Base-by-base conservation (phyloP, 2,888 invertebrate genomes). In the Rhamnusium bicolor region DNA sequence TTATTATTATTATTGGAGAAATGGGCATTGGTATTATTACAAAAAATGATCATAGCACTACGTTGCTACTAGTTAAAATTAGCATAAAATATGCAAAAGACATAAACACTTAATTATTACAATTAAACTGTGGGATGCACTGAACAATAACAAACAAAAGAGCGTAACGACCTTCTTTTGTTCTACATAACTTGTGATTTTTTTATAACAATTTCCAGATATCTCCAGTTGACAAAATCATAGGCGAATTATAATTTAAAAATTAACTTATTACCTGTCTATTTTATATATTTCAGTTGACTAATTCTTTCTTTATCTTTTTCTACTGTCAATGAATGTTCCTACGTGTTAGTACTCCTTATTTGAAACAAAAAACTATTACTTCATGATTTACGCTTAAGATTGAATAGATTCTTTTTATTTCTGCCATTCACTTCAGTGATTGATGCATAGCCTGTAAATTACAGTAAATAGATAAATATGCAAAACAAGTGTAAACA, bases 81-180 rank as follows among this genome's bases (percentile, higher is more conserved):
- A 40, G n/a, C 40, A 24, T 7, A 14, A 24, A 54, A 24, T 24
- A 27, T n/a, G 27, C 27, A 24, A 54, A 54, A 2, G 16, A 18
- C 19, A 51, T 24, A 54, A 24, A 24, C 24, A 40, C 4, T n/a
- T 40, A 40, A 40, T 32, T 1, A 32, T 24, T 21, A 24, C 27
- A 51, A 51, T 24, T 12, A 24, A n/a, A 54, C 24, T 54, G 54
- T 54, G 54, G 54, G 54, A 54, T 7, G 19, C n/a, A 54, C 27
- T 24, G 21, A 54, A 54, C 4, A 40, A 40, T 40, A 40, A 40
- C n/a, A 54, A 27, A 24, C 54, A 54, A 21, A n/a, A 24, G n/a
- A 27, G 54, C 54, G 54, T 24, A 27, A 54, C 54, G 54, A 14
- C 54, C 54, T 54, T 54, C 54, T 24, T 24, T 54, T 54, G 54